phyloP scores from a whole-genome alignment of 2,113 vertebrate species.

The Spheniscus mendiculus region DNA sequence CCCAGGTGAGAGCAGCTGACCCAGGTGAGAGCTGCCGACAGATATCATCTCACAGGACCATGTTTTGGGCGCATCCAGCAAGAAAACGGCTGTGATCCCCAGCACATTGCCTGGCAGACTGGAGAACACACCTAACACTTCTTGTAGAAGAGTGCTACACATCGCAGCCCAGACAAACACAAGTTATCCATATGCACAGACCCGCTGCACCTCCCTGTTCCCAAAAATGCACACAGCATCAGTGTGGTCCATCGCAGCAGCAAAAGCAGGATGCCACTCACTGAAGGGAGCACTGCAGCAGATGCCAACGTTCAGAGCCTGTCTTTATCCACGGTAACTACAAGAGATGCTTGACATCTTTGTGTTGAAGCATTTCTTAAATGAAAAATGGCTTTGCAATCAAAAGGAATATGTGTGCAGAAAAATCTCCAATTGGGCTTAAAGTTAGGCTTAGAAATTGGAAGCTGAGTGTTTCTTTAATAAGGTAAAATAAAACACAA shows the following conservation, averaged over 20 bases:
- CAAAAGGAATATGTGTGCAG: not conserved
- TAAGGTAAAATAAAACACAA: not conserved
- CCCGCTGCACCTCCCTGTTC: not conserved
- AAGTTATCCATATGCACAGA: rapidly evolving
- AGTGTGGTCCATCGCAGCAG: rapidly evolving
- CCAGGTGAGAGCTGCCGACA: not conserved
- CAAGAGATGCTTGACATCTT: slow-evolving; percentile 50
- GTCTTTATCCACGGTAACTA: not conserved
- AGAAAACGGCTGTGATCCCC: not conserved
- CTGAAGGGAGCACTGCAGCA: not conserved
- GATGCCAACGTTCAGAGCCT: not conserved
- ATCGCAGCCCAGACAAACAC: not conserved
- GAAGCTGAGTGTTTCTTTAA: not conserved
- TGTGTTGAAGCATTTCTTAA: not conserved
- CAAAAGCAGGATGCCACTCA: not conserved
- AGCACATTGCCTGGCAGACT: not conserved
- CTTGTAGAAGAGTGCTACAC: not conserved
- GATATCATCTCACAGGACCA: not conserved
- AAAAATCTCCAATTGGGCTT: not conserved
- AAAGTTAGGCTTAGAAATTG: not conserved
- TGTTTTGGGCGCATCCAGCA: rapidly evolving
- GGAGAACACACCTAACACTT: not conserved
- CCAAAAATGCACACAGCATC: not conserved
- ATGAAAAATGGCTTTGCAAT: not conserved
- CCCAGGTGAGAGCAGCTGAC: not conserved